Conservation (phyloP, 2,113 vertebrate species). For the Myodes glareolus region DNA sequence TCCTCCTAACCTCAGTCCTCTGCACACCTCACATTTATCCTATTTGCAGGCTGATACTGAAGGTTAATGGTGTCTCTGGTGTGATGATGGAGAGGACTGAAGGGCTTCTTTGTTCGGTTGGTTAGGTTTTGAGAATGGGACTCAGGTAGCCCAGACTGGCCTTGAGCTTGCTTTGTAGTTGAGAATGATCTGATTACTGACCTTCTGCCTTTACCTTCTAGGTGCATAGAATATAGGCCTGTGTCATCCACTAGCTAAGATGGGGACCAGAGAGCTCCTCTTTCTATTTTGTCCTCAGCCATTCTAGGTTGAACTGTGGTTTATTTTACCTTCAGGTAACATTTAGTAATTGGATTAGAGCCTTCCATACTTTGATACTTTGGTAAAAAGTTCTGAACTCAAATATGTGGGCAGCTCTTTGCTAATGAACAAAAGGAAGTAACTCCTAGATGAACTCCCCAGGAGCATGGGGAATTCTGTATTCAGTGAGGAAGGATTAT, state of each 20-base stretch:
- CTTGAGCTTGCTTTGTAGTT: background rate
- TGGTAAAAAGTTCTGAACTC: slow-evolving; percentile 41
- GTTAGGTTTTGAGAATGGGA: background rate
- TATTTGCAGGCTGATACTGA: background rate
- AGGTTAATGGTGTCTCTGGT: background rate
- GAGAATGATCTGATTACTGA: background rate
- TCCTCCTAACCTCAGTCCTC: background rate
- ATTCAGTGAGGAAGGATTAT: background rate
- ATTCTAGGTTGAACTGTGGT: background rate
- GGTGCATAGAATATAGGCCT: background rate
- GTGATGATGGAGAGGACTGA: background rate
- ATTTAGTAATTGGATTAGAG: slow-evolving; percentile 35
- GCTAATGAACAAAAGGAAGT: background rate
- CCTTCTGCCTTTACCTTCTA: background rate
- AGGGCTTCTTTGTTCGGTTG: background rate
- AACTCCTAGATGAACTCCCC: background rate
- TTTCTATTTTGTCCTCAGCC: slow-evolving; percentile 19
- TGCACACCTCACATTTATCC: background rate
- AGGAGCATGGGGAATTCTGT: background rate
- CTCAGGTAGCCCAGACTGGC: background rate
- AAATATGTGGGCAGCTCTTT: background rate
- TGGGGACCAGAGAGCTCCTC: background rate
- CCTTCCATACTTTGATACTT: background rate
- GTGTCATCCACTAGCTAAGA: background rate
- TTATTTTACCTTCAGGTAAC: background rate